Evolutionary conservation across 2,888 invertebrate species (phyloP), one percentile per base, ranked within the genome.

Genomic region (Listrodromus nycthemerus): DNA sequence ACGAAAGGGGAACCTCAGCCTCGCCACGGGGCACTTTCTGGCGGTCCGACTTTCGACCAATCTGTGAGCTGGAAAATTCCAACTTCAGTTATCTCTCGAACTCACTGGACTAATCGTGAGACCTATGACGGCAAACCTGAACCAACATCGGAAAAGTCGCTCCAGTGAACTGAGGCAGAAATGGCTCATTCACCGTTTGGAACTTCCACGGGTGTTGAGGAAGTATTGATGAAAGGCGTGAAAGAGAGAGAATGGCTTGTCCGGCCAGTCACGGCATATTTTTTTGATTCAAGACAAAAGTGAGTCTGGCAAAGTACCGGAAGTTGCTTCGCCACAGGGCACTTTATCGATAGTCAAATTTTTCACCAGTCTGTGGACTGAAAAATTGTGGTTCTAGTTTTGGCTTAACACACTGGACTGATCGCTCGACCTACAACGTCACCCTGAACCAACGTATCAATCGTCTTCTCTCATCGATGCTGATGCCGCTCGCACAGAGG

Each of bases 251-350:
- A 55, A 74, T 73, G 48, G 5, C 73, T 55, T 73, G 24, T 74
- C 50, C 33, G 50, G 70, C 48, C 30, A 82, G 79, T 81, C 85
- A 77, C 77, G 80, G 73, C 79, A 84, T 37, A 37, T 33, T 21
- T 19, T 61, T 30, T 21, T 21, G 63, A 19, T 48, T 16, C 61
- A 33, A n/a, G 45, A 79, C 65, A 30, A 27, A 6, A 71, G 27
- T 24, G 52, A 52, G 37, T 37, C 19, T 16, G 33, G 13, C 58
- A 5, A 27, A 13, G 33, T 33, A 16, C n/a, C 4, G 2, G 16
- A 21, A 8, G 8, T 37, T 8, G 37, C 2, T 2, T 8, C 37
- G 37, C 37, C 37, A 37, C 1, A 8, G 37, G 37, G 37, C 37
- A 8, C 37, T 37, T 8, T 37, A 1, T 37, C n/a, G 37, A 2